Conservation (phyloP, 1,140 invertebrate species). For the Paralvinella palmiformis region DNA sequence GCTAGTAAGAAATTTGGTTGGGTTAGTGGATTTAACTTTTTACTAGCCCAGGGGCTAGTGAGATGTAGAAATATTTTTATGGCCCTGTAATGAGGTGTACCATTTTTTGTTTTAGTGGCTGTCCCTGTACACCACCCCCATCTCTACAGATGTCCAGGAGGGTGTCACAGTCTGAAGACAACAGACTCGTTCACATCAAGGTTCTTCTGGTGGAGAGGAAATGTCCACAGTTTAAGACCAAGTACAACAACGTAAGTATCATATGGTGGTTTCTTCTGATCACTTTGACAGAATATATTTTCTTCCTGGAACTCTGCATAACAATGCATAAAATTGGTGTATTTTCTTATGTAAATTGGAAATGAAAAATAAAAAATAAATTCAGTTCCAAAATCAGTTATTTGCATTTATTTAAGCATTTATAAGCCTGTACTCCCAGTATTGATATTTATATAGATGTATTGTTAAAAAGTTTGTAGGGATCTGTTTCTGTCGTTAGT, state of each 20-base stretch:
- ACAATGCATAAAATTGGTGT: neutral
- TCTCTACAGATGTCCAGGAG: conserved; percentile 52
- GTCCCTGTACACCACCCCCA: conserved; percentile 68
- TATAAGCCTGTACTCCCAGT: too few species aligned
- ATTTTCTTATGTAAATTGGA: neutral
- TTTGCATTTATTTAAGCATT: too few species aligned
- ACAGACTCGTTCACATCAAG: conserved; percentile 57
- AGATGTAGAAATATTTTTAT: too few species aligned
- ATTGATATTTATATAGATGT: too few species aligned
- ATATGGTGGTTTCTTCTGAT: neutral
- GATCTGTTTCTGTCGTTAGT: too few species aligned
- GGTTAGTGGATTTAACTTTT: too few species aligned
- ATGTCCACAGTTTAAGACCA: conserved; percentile 55
- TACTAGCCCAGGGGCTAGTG: too few species aligned
- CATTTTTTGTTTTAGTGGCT: conserved; percentile 28
- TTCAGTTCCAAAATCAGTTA: too few species aligned
- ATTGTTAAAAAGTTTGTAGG: too few species aligned
- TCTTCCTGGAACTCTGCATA: neutral
- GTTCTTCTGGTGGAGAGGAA: conserved; percentile 57
- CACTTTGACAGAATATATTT: neutral
- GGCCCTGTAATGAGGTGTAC: too few species aligned
- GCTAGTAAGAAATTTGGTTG: too few species aligned
- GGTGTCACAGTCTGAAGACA: conserved; percentile 26
- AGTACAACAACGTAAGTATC: conserved; percentile 54
- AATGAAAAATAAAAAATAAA: neutral